Percentiles rank a stretch among this genome's conserved stretches.
Conservation (phyloP, 2,888 invertebrate genomes). For the Brachyptera risi region DNA sequence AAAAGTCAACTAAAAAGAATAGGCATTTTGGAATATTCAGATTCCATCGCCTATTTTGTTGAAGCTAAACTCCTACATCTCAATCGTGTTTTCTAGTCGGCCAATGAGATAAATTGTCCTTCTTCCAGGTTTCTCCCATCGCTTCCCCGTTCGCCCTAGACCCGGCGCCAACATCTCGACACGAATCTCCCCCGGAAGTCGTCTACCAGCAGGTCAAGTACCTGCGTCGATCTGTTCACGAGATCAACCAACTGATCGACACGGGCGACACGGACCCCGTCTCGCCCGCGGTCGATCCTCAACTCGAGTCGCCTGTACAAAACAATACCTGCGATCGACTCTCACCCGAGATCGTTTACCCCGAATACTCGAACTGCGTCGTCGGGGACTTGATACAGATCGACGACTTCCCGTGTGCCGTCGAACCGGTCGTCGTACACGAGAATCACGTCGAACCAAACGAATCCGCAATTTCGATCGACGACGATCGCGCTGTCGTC, state of each 20-base stretch:
- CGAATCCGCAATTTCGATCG: not conserved
- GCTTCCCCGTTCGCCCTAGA: not conserved
- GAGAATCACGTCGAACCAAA: not conserved
- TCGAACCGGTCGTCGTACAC: not conserved
- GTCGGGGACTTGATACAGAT: not conserved
- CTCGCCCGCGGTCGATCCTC: too few relatives aligned
- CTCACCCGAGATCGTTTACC: not conserved
- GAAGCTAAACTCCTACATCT: too few relatives aligned
- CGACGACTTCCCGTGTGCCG: not conserved
- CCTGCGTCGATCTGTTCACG: constrained; percentile 67
- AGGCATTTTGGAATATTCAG: too few relatives aligned
- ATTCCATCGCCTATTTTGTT: too few relatives aligned
- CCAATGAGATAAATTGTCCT: too few relatives aligned
- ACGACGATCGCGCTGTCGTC: too few relatives aligned
- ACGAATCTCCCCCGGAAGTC: constrained; percentile 39
- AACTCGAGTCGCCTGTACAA: too few relatives aligned
- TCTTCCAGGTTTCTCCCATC: not conserved
- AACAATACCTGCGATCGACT: too few relatives aligned
- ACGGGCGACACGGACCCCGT: not conserved
- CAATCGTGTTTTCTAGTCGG: too few relatives aligned
- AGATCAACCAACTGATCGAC: constrained; percentile 60
- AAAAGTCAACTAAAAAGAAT: too few relatives aligned
- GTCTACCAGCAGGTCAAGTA: constrained; percentile 76
- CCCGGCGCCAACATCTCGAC: not conserved
- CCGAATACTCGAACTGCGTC: not conserved